Evolutionary conservation across 2,888 invertebrate species (phyloP), one percentile per base, ranked within the genome.

Genomic region (Vandiemenella viatica): DNA sequence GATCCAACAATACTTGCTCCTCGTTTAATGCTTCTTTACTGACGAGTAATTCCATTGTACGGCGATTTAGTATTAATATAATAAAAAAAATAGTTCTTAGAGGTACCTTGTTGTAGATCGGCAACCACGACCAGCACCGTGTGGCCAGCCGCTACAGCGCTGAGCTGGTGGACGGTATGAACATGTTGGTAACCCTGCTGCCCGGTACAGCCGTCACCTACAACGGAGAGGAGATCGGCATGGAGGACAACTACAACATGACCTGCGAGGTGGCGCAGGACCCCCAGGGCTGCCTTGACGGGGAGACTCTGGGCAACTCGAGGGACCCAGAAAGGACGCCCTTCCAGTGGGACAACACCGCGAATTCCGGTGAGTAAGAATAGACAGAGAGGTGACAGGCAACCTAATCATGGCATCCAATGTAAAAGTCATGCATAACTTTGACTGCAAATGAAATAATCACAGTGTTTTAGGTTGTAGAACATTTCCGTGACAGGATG

Each of bases 131-230:
- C 62, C 75, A 79, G 43, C 70, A 66, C 38, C 73, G 88, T 55
- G 74, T 79, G n/a, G 80, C 79, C 1, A 73, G 80, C 1, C 73
- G 87, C 55, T 80, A 76, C 53, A 83, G 83, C 1, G 67, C 70
- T 4, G 71, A 76, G 48, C 69, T 81, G 56, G 76, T 80, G 0
- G 88, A 90, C 64, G 82, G 80, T n/a, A 73, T 90, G 60, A 85
- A 88, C 61, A 87, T 91, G 82, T 63, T 95, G 48, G 69, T 80
- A 16, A 69, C 88, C 61, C 71, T 90, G 16, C 68, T 93, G 47
- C 91, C 90, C 2, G 93, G 93, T 38, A 76, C 88, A 4, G 79
- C 82, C 17, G 77, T 91, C 7, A 83, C 87, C 1, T 93, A 93
- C 61, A 86, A 92, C 70, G 88, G 86, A 4, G 86, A 88, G 59